phyloP scores from a whole-genome alignment of 2,888 invertebrate species.

The Melieria crassipennis region DNA sequence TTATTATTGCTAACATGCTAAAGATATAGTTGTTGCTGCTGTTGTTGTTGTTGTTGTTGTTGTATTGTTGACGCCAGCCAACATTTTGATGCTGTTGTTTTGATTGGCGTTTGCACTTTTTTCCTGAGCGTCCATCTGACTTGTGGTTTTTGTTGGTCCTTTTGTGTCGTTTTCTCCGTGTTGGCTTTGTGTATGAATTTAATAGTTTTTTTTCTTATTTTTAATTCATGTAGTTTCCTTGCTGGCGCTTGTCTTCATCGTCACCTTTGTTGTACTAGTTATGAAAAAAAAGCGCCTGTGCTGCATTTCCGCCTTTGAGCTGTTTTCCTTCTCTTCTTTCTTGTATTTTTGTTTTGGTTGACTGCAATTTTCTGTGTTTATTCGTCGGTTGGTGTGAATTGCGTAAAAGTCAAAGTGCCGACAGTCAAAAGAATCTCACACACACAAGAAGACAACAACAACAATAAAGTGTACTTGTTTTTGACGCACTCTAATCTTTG shows the following conservation, averaged over 20 bases:
- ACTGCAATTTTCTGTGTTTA: neutral
- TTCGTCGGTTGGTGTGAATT: neutral
- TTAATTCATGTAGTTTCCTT: too few species aligned
- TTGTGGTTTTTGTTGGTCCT: neutral
- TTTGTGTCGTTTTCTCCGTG: neutral
- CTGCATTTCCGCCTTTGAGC: neutral
- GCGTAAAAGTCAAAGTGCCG: conserved; percentile 7
- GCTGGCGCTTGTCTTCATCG: too few species aligned
- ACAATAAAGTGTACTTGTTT: neutral
- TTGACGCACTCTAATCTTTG: too few species aligned
- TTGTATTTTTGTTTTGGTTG: neutral
- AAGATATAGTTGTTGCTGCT: too few species aligned
- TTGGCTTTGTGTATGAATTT: too few species aligned
- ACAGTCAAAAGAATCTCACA: neutral
- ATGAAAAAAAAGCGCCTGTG: neutral
- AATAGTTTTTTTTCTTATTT: too few species aligned
- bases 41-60: too few species aligned
- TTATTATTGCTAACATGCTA: too few species aligned
- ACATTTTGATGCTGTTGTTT: too few species aligned
- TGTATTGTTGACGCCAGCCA: too few species aligned
- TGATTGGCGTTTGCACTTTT: neutral
- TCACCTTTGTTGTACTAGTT: too few species aligned
- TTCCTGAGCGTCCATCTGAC: neutral
- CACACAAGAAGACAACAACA: neutral
- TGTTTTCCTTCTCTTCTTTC: neutral